Conservation (phyloP, 2,888 invertebrate genomes). For the Agonopterix arenella region DNA sequence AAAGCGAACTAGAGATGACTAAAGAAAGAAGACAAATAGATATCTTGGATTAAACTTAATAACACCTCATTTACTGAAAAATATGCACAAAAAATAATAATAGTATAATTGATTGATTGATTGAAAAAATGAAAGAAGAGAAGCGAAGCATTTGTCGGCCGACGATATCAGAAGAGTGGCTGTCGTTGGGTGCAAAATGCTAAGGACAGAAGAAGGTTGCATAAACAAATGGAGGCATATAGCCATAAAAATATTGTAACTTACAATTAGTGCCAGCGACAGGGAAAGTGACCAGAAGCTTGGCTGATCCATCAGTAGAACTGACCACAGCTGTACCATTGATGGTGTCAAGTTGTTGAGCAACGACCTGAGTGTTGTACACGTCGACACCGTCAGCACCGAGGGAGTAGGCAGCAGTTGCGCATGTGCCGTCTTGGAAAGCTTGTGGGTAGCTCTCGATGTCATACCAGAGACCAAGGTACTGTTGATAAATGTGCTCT, state of each 20-base stretch:
- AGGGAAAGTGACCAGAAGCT: constrained; percentile 44
- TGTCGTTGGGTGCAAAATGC: too few relatives aligned
- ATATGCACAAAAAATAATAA: too few relatives aligned
- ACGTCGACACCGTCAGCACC: constrained; percentile 12
- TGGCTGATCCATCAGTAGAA: constrained; percentile 36
- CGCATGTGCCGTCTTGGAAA: constrained; percentile 34
- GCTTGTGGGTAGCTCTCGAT: constrained; percentile 26
- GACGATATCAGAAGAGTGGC: too few relatives aligned
- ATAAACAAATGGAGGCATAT: too few relatives aligned
- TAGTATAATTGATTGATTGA: too few relatives aligned
- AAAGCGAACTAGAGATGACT: constrained; percentile 27
- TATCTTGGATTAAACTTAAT: too few relatives aligned
- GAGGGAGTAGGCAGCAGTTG: constrained; percentile 37
- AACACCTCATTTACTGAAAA: too few relatives aligned
- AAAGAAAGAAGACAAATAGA: too few relatives aligned
- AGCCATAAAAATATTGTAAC: constrained; percentile 31
- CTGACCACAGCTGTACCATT: constrained; percentile 61
- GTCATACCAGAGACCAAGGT: constrained; percentile 13
- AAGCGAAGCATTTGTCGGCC: too few relatives aligned
- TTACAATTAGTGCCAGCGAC: constrained; percentile 62
- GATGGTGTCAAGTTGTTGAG: constrained; percentile 49
- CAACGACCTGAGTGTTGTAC: constrained; percentile 21
- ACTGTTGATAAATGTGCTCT: constrained; percentile 1
- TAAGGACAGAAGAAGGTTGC: too few relatives aligned
- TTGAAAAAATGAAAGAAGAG: too few relatives aligned